Percentiles rank a stretch among this genome's conserved stretches.
Evolutionary conservation across 53 echinoderm and acorn worm genomes (phyloP).

Genomic region (Crossaster papposus): DNA sequence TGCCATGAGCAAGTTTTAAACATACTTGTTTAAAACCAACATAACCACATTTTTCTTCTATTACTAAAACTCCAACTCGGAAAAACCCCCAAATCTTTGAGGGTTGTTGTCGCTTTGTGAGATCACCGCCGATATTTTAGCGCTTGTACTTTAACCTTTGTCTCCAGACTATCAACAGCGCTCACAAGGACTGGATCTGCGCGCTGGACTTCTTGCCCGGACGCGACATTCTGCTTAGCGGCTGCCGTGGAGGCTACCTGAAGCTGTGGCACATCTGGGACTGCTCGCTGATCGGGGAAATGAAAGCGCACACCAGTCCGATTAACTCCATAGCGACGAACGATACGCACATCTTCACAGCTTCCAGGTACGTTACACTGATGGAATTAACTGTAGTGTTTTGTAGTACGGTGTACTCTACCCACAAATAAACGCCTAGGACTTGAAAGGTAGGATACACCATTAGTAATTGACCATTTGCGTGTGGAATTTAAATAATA

Average conservation of each 20-base stretch:
- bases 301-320: slow-evolving; percentile 98
- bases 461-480: too few species aligned
- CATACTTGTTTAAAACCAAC: too few species aligned
- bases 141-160: background rate
- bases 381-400: too few species aligned
- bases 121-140: too few species aligned
- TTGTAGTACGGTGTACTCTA: too few species aligned
- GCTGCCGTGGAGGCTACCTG: slow-evolving; percentile 90
- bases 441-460: too few species aligned
- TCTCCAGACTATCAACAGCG: slow-evolving; percentile 84
- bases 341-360: slow-evolving; percentile 93
- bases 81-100: too few species aligned
- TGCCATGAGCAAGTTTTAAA: too few species aligned
- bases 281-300: slow-evolving; percentile 85
- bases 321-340: slow-evolving; percentile 98
- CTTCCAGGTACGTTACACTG: slow-evolving; percentile 81
- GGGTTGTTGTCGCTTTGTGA: background rate
- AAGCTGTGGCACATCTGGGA: slow-evolving; percentile 88
- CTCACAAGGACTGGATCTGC: slow-evolving; percentile 99
- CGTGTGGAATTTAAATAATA: too few species aligned
- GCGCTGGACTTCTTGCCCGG: slow-evolving; percentile 91
- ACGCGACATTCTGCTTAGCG: slow-evolving; percentile 86
- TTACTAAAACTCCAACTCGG: background rate
- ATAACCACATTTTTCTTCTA: too few species aligned
- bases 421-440: too few species aligned